Conservation (phyloP, 2,888 invertebrate species). For the Acanthoscelides obtectus region DNA sequence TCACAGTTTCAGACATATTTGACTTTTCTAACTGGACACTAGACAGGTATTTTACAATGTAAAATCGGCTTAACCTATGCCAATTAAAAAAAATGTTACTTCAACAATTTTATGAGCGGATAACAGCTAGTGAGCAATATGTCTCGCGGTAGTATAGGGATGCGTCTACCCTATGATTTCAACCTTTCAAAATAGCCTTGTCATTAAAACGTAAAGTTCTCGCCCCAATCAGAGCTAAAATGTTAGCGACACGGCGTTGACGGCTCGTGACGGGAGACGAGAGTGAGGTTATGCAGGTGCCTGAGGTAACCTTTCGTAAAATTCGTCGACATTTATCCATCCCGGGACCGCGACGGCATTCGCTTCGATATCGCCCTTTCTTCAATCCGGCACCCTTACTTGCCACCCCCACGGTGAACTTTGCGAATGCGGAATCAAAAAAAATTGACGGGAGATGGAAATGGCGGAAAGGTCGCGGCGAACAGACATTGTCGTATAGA, state of each 20-base stretch:
- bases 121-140: no score
- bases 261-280: neutral
- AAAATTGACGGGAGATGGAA: neutral
- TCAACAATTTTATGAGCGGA: no score
- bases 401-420: neutral
- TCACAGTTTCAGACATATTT: no score
- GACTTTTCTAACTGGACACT: no score
- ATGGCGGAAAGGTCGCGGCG: neutral
- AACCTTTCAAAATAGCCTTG: neutral
- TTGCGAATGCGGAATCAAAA: neutral
- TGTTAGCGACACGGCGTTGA: neutral
- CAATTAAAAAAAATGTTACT: no score
- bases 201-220: neutral
- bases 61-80: no score
- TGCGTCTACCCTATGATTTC: neutral
- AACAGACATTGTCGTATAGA: no score
- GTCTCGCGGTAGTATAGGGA: no score
- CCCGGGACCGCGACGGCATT: neutral
- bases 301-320: neutral
- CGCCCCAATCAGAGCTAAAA: neutral
- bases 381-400: no score
- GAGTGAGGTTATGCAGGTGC: neutral
- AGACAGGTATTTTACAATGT: no score
- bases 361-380: neutral
- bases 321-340: neutral